Evolutionary conservation across 2,113 vertebrate species (phyloP).

Genomic region (Oxyruncus cristatus): DNA sequence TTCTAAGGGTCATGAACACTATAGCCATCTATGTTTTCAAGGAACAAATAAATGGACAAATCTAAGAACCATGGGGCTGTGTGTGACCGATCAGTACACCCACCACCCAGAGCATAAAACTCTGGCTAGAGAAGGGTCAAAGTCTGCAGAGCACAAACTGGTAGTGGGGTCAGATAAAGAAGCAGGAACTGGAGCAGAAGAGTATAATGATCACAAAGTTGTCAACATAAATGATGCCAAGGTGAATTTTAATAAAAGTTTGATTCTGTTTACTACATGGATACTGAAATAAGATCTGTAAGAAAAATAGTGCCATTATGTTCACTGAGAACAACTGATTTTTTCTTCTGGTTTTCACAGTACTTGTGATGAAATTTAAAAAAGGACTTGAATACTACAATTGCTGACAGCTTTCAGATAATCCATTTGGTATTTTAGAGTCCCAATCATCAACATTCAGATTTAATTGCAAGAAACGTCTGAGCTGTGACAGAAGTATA

Average conservation of each 20-base stretch:
- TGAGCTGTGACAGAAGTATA: background rate
- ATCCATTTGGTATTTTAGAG: background rate
- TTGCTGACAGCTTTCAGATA: background rate
- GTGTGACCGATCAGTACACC: background rate
- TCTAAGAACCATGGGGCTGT: background rate
- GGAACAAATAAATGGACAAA: background rate
- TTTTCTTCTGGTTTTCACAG: background rate
- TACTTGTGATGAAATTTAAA: background rate
- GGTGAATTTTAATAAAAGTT: constrained; percentile 47
- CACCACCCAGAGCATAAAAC: background rate
- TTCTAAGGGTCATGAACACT: background rate
- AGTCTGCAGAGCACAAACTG: background rate
- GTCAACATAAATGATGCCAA: constrained; percentile 14
- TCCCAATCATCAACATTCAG: background rate
- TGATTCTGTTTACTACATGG: background rate
- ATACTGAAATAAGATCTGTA: background rate
- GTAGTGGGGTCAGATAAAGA: background rate
- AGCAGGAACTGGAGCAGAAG: background rate
- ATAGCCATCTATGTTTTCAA: background rate
- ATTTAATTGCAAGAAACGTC: background rate
- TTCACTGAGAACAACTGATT: background rate
- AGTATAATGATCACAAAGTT: background rate
- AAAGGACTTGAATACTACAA: background rate
- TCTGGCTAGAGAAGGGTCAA: background rate
- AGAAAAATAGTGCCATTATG: background rate